Conservation (phyloP, 1,140 invertebrate species). For the Alviniconcha marisindica region DNA sequence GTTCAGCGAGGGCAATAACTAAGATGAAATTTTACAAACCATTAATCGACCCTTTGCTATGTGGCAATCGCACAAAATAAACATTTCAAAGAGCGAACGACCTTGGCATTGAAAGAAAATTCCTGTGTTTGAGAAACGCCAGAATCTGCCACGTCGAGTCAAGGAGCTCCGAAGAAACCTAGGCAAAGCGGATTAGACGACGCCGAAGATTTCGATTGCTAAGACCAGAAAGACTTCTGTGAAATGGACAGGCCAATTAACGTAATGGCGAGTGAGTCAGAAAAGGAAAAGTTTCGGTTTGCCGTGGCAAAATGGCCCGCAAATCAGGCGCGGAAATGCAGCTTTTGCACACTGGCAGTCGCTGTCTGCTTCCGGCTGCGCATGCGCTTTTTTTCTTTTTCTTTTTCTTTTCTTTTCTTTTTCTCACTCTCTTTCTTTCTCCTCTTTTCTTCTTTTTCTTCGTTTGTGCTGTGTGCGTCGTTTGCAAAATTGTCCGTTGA, state of each 20-base stretch:
- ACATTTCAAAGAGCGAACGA: not conserved
- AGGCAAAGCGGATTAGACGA: constrained; percentile 20
- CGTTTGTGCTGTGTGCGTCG: not conserved
- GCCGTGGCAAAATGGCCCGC: constrained; percentile 13
- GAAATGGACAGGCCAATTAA: constrained; percentile 32
- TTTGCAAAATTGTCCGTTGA: not conserved
- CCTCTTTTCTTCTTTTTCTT: not conserved
- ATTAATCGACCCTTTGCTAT: no score
- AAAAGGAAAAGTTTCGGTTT: constrained; percentile 37
- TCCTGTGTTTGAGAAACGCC: constrained; percentile 8
- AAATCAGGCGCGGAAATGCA: not conserved
- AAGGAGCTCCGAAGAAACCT: not conserved
- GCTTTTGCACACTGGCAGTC: constrained; percentile 3
- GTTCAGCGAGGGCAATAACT: no score
- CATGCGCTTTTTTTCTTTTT: constrained; percentile 3
- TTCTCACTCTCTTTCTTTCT: not conserved
- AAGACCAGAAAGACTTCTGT: constrained; percentile 18
- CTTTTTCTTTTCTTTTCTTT: not conserved
- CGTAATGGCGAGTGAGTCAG: constrained; percentile 39
- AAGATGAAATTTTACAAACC: no score
- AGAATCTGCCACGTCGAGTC: not conserved
- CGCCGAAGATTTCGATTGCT: constrained; percentile 18
- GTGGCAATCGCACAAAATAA: constrained; percentile 5
- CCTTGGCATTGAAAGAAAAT: constrained; percentile 17
- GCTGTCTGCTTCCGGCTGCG: constrained; percentile 28